A percentile compares a stretch with the other conserved stretches of the same genome.
Conservation (phyloP, 1,140 invertebrate genomes). For the Ditylenchus dipsaci region DNA sequence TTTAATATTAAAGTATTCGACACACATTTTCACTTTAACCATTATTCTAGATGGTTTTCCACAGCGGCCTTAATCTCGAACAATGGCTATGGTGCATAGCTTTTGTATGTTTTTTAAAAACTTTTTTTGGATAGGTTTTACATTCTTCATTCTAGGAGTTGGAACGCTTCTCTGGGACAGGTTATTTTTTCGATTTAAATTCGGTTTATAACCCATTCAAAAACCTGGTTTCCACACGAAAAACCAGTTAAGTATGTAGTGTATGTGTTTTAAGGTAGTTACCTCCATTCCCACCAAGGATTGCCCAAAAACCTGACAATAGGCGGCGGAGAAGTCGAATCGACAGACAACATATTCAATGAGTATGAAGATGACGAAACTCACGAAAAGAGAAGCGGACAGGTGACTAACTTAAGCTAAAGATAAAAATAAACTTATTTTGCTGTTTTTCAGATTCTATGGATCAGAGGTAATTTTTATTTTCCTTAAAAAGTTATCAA, state of each 20-base stretch:
- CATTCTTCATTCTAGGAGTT: conserved; percentile 57
- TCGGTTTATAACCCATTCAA: no score
- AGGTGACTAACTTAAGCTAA: no score
- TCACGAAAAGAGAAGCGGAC: conserved; percentile 75
- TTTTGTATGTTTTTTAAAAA: conserved; percentile 69
- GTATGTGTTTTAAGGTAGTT: conserved; percentile 61
- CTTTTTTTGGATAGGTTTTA: no score
- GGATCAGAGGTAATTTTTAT: conserved; percentile 72
- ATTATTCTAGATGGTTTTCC: conserved; percentile 71
- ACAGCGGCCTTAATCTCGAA: conserved; percentile 80
- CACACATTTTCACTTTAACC: no score
- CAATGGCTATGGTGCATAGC: conserved; percentile 98
- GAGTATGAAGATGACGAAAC: conserved; percentile 69
- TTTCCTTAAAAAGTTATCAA: no score
- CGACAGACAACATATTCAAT: conserved; percentile 65
- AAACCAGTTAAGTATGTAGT: conserved; percentile 7
- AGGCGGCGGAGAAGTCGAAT: conserved; percentile 52
- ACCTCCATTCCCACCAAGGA: conserved; percentile 79
- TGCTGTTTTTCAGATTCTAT: conserved; percentile 75
- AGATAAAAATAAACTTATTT: no score
- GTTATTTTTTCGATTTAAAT: conserved; percentile 35
- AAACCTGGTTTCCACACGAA: no score
- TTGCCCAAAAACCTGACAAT: conserved; percentile 64
- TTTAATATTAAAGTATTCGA: no score
- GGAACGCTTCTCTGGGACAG: conserved; percentile 91